A percentile compares a stretch with the other conserved stretches of the same genome.
Conservation (phyloP, 2,888 invertebrate genomes). For the Aporophyla lueneburgensis region DNA sequence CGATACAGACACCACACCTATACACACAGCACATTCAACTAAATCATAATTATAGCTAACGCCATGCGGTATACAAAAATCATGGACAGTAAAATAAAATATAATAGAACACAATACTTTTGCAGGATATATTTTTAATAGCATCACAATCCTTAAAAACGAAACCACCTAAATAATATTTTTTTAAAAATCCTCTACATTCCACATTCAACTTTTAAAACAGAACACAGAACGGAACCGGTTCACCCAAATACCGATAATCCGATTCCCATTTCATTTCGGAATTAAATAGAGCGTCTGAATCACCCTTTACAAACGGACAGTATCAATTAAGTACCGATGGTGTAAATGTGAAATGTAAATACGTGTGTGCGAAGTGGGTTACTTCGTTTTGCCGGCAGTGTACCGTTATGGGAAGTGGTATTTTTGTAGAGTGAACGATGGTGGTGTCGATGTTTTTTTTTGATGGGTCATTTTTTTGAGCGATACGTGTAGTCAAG, state of each 20-base stretch:
- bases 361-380: conserved; percentile 71
- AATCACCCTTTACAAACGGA: conserved; percentile 55
- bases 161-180: not conserved
- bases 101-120: too few relatives aligned
- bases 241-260: conserved; percentile 58
- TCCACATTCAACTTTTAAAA: conserved; percentile 46
- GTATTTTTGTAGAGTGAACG: conserved; percentile 50
- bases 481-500: conserved; percentile 21
- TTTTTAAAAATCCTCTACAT: conserved; percentile 15
- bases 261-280: conserved; percentile 58
- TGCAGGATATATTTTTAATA: too few relatives aligned
- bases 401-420: conserved; percentile 42
- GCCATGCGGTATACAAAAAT: not conserved
- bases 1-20: not conserved
- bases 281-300: conserved; percentile 54
- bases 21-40: not conserved
- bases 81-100: too few relatives aligned
- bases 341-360: conserved; percentile 77
- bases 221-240: conserved; percentile 33
- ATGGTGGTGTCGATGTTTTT: conserved; percentile 25
- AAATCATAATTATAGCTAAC: not conserved
- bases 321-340: conserved; percentile 77
- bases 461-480: conserved; percentile 32
- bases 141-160: not conserved
- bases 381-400: conserved; percentile 59